Base-by-base conservation (phyloP, 2,888 invertebrate species). In the Caenorhabditis afra region DNA sequence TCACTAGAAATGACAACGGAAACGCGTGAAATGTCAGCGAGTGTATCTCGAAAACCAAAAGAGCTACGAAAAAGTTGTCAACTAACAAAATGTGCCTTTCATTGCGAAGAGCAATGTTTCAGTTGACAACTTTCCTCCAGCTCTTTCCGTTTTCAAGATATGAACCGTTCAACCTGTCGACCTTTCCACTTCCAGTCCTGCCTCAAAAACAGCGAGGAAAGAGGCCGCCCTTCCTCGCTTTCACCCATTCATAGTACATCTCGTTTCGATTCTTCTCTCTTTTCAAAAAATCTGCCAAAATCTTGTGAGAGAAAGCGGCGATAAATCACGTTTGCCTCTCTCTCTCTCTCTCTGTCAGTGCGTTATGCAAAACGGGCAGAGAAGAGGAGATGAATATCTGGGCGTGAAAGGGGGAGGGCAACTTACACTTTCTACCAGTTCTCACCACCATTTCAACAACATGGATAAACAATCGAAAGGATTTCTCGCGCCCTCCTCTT, bases 381-480 rank as follows among this genome's bases (percentile, higher is more conserved):
- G 35, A 64, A 23, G 23, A 59, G 45, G 29, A 59, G 45, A 35
- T 29, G 47, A 44, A 41, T 41, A 41, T 41, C 41, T 41, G 3
- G 3, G 4, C 12, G 12, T 3, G 7, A 29, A 29, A 29, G 29
- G 7, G 29, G 7, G 12, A 41, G 12, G 11, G 14, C 7, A 41
- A 41, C 41, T 41, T 29, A 29, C 29, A 29, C 29, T 29, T 29
- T 41, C 7, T 41, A 41, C 41, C 41, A 41, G 41, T 41, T 41
- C 41, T 14, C 14, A 3, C 11, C 41, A 8, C 41, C 41, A 8
- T 41, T 11, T 41, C 12, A 41, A 41, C 41, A 41, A 41, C 41
- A 41, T 41, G 41, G 41, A 41, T 41, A 41, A 41, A 41, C 41
- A 41, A 41, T 14, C 41, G 41, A 41, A 41, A 37, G 37, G 41